Evolutionary conservation across 2,113 vertebrate species (phyloP), one percentile per base, ranked within the genome.

Genomic region (Xiphorhynchus elegans): DNA sequence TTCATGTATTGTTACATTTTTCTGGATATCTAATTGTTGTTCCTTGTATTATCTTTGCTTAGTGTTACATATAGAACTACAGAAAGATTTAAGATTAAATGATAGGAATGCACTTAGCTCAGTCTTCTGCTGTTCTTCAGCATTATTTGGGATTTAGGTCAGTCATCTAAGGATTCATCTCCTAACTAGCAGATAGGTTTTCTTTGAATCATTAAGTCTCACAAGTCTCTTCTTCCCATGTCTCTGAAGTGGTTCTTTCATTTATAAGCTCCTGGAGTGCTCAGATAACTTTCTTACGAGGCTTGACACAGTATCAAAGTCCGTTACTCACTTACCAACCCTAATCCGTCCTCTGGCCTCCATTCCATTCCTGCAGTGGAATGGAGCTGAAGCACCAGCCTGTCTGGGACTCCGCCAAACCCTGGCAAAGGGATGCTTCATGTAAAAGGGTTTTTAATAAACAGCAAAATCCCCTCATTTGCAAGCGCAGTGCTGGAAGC

Each of bases 271-370:
- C 66, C 81, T 91, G 81, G 89, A 7, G 3, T 66, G 74, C 91
- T 89, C 81, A 94, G 94, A 89, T 93, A 93, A 87, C 50, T 95
- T 95, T 72, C 81, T 78, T 93, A 89, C 74, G 68, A 42, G 89
- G 58, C 53, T 94, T 14, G 12, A 94, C 76, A 66, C 17, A 50
- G 44, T 72, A 89, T 84, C 73, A 68, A 79, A 93, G 81, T 66
- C 89, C 66, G 56, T 93, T 95, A 92, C 87, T 90, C 94, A 64
- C 56, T 87, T 19, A 47, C 47, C 37, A 56, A 1, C 29, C 15
- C 2, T 95, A 86, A 95, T 92, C 76, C 11, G 0, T 91, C 60
- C 66, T 58, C 78, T 82, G 91, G 84, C 69, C 74, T 92, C 73
- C n/a, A n/a, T n/a, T n/a, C n/a, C n/a, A n/a, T n/a, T n/a, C 66